Evolutionary conservation across 2,113 vertebrate genomes (phyloP).

Genomic region (Rhodinocichla rosea): DNA sequence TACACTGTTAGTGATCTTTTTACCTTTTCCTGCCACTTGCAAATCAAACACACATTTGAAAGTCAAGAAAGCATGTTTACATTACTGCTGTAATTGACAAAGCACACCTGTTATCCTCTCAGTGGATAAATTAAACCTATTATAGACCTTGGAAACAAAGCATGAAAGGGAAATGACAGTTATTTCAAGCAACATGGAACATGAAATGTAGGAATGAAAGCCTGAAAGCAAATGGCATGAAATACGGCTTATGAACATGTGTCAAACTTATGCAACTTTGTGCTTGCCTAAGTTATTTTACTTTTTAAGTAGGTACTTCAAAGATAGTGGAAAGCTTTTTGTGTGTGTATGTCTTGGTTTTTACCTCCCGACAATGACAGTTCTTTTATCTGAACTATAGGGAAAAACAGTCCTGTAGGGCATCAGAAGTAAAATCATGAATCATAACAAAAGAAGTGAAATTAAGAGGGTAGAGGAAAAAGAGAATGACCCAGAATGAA

Average conservation of each 20-base stretch:
- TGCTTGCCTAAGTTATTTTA: not conserved
- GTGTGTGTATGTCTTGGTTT: not conserved
- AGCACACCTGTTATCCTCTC: not conserved
- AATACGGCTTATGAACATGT: not conserved
- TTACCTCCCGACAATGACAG: not conserved
- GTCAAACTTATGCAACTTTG: not conserved
- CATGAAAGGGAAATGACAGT: not conserved
- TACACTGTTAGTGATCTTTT: not conserved
- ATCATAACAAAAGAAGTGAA: not conserved
- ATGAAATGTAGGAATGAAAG: not conserved
- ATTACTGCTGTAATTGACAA: not conserved
- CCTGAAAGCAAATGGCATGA: not conserved
- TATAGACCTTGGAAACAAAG: not conserved
- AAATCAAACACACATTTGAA: constrained; percentile 12
- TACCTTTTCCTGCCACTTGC: not conserved
- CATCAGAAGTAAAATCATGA: not conserved
- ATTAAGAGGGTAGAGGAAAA: not conserved
- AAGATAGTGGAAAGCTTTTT: not conserved
- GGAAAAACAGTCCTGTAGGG: not conserved
- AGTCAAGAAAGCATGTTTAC: not conserved
- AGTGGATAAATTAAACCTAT: not conserved
- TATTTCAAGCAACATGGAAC: not conserved
- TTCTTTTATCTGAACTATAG: not conserved
- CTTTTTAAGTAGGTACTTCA: not conserved
- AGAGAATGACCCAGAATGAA: not conserved